Evolutionary conservation across 2,113 vertebrate species (phyloP).

Genomic region (Terrapene triunguis): DNA sequence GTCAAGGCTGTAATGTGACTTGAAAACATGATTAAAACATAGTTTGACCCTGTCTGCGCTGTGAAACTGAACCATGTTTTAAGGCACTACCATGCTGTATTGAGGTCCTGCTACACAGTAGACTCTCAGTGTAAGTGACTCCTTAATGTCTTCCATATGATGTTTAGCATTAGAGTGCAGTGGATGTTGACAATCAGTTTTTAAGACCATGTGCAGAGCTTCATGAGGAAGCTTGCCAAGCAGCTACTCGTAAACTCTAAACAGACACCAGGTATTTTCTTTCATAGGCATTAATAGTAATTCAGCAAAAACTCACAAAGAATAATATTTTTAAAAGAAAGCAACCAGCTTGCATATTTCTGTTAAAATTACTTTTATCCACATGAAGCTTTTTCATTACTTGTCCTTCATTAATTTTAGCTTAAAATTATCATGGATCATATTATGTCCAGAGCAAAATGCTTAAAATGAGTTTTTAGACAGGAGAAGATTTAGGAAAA

Average conservation of each 20-base stretch:
- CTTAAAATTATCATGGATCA: not conserved
- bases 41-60: slow-evolving; percentile 48
- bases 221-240: slow-evolving; percentile 18
- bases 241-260: not conserved
- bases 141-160: slow-evolving; percentile 59
- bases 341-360: not conserved
- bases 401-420: not conserved
- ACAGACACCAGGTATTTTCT: not conserved
- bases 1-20: not conserved
- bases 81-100: slow-evolving; percentile 44
- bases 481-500: not conserved
- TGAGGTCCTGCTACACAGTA: slow-evolving; percentile 46
- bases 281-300: not conserved
- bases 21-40: slow-evolving; percentile 39
- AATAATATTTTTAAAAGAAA: not conserved
- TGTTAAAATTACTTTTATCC: not conserved
- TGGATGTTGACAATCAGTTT: slow-evolving; percentile 27
- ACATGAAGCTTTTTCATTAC: not conserved
- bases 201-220: slow-evolving; percentile 10
- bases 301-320: slow-evolving; percentile 34
- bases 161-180: slow-evolving; percentile 47
- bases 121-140: slow-evolving; percentile 9
- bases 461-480: not conserved
- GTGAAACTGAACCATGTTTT: slow-evolving; percentile 41
- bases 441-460: not conserved